A percentile compares a stretch with the other conserved stretches of the same genome.
phyloP scores from a whole-genome alignment of 2,888 invertebrate species.

The Eristalis intricaria region DNA sequence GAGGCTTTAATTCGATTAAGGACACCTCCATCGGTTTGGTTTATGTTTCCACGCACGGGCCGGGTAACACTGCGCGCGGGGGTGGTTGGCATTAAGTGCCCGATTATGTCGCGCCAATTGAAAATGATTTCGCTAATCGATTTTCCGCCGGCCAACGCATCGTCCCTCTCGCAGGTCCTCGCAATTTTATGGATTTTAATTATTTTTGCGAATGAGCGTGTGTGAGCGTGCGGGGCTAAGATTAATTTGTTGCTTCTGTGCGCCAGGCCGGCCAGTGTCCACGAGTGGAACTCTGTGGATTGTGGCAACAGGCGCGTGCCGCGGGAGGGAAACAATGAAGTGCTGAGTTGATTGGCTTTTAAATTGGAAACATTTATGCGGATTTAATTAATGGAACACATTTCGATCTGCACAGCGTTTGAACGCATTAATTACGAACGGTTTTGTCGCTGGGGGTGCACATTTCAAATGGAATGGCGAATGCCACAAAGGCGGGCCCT shows the following conservation, averaged over 20 bases:
- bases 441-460: neutral
- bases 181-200: conserved; percentile 32
- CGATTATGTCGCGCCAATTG: conserved; percentile 37
- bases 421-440: conserved; percentile 27
- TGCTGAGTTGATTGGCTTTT: conserved; percentile 34
- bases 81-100: conserved; percentile 42
- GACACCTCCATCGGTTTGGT: conserved; percentile 6
- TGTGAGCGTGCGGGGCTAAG: neutral
- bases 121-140: conserved; percentile 58
- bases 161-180: neutral
- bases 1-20: conserved; percentile 60
- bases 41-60: neutral
- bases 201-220: neutral
- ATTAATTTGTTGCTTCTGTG: conserved; percentile 26
- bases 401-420: conserved; percentile 35
- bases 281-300: conserved; percentile 14
- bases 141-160: neutral
- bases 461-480: neutral
- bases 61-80: neutral
- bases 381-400: conserved; percentile 49
- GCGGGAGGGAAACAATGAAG: conserved; percentile 25
- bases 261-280: neutral
- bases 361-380: conserved; percentile 42
- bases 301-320: neutral
- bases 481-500: neutral